Percentiles rank a stretch among this genome's conserved stretches.
These are phyloP conservation scores for Syngnathus floridae DNA, from an alignment of 2,113 vertebrate species.

Conservation along the genomic window DNA sequence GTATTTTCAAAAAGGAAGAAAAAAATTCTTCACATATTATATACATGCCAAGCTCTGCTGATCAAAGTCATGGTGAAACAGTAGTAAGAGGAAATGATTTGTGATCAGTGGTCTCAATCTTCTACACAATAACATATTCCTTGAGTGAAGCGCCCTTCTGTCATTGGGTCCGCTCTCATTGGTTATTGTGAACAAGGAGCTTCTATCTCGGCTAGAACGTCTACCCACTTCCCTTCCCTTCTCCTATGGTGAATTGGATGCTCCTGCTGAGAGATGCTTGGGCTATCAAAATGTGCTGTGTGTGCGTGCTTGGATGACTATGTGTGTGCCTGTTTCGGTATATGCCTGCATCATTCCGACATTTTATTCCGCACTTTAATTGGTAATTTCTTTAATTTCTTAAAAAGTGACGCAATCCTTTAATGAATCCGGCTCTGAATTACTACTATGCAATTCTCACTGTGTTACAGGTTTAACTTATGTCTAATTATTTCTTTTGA, in stretches of 20 bases:
- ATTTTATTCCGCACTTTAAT: background rate
- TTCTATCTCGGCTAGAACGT: conserved; percentile 46
- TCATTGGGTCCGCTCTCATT: conserved; percentile 63
- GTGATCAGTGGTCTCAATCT: conserved; percentile 20
- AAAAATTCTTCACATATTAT: background rate
- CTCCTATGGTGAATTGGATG: conserved; percentile 66
- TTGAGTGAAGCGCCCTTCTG: conserved; percentile 51
- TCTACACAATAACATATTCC: conserved; percentile 58
- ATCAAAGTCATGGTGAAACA: conserved; percentile 37
- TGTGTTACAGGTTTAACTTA: too few relatives aligned
- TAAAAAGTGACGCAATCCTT: background rate
- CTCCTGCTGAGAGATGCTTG: conserved; percentile 53
- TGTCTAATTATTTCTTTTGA: too few relatives aligned
- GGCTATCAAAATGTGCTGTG: background rate
- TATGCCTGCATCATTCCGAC: background rate
- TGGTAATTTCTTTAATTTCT: background rate
- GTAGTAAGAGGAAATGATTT: conserved; percentile 40
- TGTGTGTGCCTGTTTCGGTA: background rate
- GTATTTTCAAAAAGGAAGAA: background rate
- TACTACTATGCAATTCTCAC: too few relatives aligned
- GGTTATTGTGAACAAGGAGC: conserved; percentile 54
- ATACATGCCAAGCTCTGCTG: background rate
- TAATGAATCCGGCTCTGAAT: too few relatives aligned
- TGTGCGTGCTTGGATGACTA: background rate
- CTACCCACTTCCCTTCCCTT: conserved; percentile 17